Percentiles rank a stretch among this genome's conserved stretches.
These are phyloP conservation scores for Teinopalpus imperialis DNA, from an alignment of 2,888 invertebrate species.

Conservation along the genomic window DNA sequence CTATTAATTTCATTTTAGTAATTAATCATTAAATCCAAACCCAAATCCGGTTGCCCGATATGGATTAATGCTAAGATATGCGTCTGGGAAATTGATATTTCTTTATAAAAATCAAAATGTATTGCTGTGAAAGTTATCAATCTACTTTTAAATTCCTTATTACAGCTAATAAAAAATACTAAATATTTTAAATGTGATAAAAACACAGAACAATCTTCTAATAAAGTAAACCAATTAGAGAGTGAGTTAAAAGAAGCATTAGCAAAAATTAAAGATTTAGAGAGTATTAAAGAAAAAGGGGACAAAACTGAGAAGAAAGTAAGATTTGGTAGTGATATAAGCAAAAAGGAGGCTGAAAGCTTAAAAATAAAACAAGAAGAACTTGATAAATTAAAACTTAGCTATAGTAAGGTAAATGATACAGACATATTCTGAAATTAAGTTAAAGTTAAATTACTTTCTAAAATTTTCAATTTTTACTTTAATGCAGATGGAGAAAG, in stretches of 20 bases:
- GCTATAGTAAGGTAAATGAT: conserved; percentile 61
- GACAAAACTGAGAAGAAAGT: conserved; percentile 80
- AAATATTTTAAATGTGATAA: conserved; percentile 80
- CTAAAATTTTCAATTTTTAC: no score
- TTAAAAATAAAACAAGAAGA: conserved; percentile 75
- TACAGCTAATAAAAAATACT: conserved; percentile 77
- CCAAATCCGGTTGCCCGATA: no score
- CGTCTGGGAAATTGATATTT: no score
- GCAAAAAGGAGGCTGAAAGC: conserved; percentile 67
- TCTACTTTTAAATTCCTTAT: no score
- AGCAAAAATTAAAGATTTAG: conserved; percentile 80
- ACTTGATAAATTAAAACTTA: conserved; percentile 79
- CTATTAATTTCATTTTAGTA: no score
- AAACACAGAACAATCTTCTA: conserved; percentile 80
- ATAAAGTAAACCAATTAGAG: conserved; percentile 84
- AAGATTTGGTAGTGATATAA: conserved; percentile 62
- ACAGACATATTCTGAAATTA: no score
- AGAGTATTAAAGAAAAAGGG: conserved; percentile 64
- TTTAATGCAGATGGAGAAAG: conserved; percentile 79
- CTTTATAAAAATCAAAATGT: no score
- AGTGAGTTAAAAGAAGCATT: conserved; percentile 83
- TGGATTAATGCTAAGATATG: no score
- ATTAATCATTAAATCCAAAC: no score
- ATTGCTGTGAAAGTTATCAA: no score
- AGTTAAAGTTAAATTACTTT: no score